A percentile compares a stretch with the other conserved stretches of the same genome.
These are phyloP conservation scores for Ophiodon elongatus DNA, from an alignment of 2,113 vertebrate genomes.

Conservation along the genomic window DNA sequence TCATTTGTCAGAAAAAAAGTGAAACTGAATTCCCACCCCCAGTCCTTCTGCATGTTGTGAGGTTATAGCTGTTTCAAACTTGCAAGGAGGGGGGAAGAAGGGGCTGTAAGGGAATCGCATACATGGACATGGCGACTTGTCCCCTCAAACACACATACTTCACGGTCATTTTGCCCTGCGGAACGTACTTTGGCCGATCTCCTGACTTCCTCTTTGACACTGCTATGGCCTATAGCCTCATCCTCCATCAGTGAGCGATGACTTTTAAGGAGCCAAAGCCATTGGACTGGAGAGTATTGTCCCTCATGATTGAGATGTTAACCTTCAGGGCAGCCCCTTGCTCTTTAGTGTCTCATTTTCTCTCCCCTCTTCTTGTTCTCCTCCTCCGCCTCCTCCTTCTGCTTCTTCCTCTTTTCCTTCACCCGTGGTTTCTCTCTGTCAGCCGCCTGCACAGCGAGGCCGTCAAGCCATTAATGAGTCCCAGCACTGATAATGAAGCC, in stretches of 20 bases:
- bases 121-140: slow-evolving; percentile 37
- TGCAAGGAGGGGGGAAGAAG: slow-evolving; percentile 59
- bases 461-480: slow-evolving; percentile 77
- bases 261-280: slow-evolving; percentile 52
- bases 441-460: slow-evolving; percentile 66
- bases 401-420: slow-evolving; percentile 19
- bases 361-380: slow-evolving; percentile 4
- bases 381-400: slow-evolving; percentile 30
- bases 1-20: slow-evolving; percentile 82
- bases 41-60: slow-evolving; percentile 86
- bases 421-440: slow-evolving; percentile 42
- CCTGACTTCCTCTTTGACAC: slow-evolving; percentile 28
- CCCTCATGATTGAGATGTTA: slow-evolving; percentile 76
- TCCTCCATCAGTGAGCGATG: slow-evolving; percentile 45
- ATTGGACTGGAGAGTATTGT: slow-evolving; percentile 58
- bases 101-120: slow-evolving; percentile 16
- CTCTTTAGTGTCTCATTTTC: slow-evolving; percentile 54
- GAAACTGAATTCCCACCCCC: slow-evolving; percentile 85
- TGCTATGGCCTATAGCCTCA: slow-evolving; percentile 21
- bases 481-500: slow-evolving; percentile 79
- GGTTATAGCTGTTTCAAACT: slow-evolving; percentile 77
- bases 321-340: slow-evolving; percentile 67
- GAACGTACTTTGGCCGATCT: slow-evolving; percentile 14
- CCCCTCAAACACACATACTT: slow-evolving; percentile 18
- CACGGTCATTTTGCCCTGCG: slow-evolving; percentile 20